These are phyloP conservation scores for Acrocyrtus sp. DNA, from an alignment of 2,888 invertebrate genomes.

Conservation along the genomic window DNA sequence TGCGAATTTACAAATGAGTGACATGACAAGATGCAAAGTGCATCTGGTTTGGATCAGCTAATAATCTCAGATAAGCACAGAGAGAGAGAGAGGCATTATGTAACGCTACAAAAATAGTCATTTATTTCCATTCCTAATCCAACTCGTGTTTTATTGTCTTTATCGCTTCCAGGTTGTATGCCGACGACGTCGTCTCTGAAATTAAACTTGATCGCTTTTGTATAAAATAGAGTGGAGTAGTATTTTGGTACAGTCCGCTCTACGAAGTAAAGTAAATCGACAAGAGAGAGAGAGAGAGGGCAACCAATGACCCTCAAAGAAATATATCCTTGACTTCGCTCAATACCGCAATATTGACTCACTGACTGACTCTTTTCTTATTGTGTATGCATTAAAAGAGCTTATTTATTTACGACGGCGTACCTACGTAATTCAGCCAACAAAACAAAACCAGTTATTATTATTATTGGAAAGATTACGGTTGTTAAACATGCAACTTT, in stretches of 20 bases:
- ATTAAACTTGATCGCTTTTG: too few species aligned
- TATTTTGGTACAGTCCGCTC: background rate
- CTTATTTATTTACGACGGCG: background rate
- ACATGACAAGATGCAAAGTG: too few species aligned
- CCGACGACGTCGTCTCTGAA: too few species aligned
- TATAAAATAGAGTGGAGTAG: too few species aligned
- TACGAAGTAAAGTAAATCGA: background rate
- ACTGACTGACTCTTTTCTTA: slow-evolving; percentile 26
- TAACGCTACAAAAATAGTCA: too few species aligned
- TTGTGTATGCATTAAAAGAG: background rate
- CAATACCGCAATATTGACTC: slow-evolving; percentile 42
- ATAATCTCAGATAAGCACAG: too few species aligned
- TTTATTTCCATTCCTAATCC: too few species aligned
- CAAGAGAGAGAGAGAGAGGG: slow-evolving; percentile 10
- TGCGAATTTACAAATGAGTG: too few species aligned
- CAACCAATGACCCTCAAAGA: slow-evolving; percentile 52
- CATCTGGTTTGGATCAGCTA: too few species aligned
- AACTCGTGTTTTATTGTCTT: too few species aligned
- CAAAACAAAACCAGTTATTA: slow-evolving; percentile 23
- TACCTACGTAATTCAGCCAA: background rate
- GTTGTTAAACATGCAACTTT: slow-evolving; percentile 43
- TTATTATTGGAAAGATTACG: slow-evolving; percentile 28
- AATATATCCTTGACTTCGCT: slow-evolving; percentile 43
- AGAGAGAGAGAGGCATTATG: too few species aligned
- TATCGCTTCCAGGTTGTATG: too few species aligned